Evolutionary conservation across 1,140 invertebrate species (phyloP).

Genomic region (Heterodera carotae): DNA sequence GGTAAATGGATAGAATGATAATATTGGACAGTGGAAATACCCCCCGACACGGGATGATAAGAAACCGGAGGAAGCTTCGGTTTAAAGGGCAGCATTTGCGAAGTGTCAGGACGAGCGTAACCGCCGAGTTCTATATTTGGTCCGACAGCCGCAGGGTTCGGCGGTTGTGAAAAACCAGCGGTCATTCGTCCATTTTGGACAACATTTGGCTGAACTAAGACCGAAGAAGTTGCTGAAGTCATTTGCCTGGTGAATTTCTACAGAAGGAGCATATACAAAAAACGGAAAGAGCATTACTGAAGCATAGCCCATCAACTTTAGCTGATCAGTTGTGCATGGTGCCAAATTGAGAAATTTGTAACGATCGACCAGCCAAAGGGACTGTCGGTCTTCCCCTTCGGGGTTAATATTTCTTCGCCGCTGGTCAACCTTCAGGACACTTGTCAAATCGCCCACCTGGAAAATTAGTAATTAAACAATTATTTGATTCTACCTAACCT

Average conservation of each 20-base stretch:
- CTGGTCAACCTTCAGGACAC: constrained; percentile 96
- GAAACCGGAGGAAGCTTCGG: constrained; percentile 48
- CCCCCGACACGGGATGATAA: constrained; percentile 62
- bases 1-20: not conserved
- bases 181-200: constrained; percentile 40
- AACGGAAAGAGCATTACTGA: not conserved
- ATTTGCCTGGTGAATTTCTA: constrained; percentile 10
- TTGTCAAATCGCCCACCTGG: constrained; percentile 91
- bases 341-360: constrained; percentile 63
- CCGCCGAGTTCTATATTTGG: constrained; percentile 48
- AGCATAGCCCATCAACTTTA: constrained; percentile 61
- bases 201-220: constrained; percentile 3
- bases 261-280: not conserved
- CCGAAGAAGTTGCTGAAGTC: constrained; percentile 24
- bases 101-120: constrained; percentile 60
- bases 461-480: constrained; percentile 74
- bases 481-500: constrained; percentile 87
- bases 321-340: constrained; percentile 60
- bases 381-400: constrained; percentile 66
- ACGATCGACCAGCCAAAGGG: constrained; percentile 59
- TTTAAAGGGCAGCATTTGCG: constrained; percentile 64
- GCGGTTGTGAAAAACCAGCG: not conserved
- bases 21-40: constrained; percentile 39
- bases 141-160: not conserved
- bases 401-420: constrained; percentile 86